These are phyloP conservation scores for Bombus consobrinus DNA, from an alignment of 1,140 invertebrate genomes.

Conservation along the genomic window DNA sequence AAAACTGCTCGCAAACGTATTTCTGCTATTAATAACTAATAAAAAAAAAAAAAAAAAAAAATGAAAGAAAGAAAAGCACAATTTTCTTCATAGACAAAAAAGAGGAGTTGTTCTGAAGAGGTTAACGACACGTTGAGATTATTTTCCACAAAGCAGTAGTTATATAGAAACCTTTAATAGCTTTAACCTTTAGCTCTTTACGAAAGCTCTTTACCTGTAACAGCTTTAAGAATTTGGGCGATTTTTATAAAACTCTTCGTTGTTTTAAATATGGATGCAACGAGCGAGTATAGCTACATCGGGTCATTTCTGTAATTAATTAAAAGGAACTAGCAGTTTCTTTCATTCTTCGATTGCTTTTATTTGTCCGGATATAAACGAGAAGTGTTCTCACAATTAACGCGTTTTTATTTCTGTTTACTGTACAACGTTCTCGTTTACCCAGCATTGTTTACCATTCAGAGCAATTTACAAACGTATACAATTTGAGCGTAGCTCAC, in stretches of 20 bases:
- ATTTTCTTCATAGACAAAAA: too few species aligned
- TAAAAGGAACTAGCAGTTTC: not conserved
- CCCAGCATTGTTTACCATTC: not conserved
- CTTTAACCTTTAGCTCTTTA: too few species aligned
- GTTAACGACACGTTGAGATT: not conserved
- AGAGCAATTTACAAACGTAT: not conserved
- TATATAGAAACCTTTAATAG: not conserved
- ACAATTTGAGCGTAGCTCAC: not conserved
- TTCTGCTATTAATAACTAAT: too few species aligned
- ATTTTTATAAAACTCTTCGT: not conserved
- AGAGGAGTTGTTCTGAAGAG: not conserved
- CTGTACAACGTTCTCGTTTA: too few species aligned
- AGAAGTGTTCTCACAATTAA: not conserved
- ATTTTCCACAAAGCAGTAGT: not conserved
- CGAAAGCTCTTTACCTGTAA: not conserved
- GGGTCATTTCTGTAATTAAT: not conserved
- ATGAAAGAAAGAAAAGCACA: too few species aligned
- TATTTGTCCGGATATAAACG: not conserved
- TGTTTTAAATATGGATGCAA: not conserved
- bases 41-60: too few species aligned
- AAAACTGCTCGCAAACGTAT: too few species aligned
- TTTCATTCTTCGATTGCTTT: not conserved
- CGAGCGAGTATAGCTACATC: too few species aligned
- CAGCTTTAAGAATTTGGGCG: too few species aligned
- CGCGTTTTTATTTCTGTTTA: not conserved